Evolutionary conservation across 2,113 vertebrate genomes (phyloP).

Genomic region (Rana temporaria): DNA sequence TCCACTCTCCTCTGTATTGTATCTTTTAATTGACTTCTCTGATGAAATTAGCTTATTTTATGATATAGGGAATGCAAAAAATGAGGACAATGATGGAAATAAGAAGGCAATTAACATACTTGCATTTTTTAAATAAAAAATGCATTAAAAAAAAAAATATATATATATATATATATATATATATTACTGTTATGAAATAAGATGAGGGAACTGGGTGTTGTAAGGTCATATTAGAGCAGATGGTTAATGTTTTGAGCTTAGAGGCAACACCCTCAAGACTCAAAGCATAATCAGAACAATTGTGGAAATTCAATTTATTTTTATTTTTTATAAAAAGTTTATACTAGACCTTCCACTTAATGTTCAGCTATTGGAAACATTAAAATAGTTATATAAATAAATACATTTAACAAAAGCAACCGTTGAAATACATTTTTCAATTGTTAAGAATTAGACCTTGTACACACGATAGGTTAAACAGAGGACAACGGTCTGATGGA

Average conservation of each 20-base stretch:
- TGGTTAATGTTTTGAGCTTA: slow-evolving; percentile 24
- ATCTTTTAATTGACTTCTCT: slow-evolving; percentile 34
- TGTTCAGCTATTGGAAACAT: background rate
- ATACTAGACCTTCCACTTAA: background rate
- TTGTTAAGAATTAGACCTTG: too few relatives aligned
- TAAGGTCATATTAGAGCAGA: slow-evolving; percentile 45
- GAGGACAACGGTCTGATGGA: too few relatives aligned
- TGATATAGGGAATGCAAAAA: background rate
- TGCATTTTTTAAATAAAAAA: background rate
- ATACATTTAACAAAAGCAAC: too few relatives aligned
- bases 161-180: background rate
- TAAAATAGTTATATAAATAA: too few relatives aligned
- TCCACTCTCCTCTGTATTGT: slow-evolving; percentile 33
- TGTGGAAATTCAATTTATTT: slow-evolving; percentile 8
- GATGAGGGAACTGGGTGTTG: slow-evolving; percentile 39
- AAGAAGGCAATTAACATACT: background rate
- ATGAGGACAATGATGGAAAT: background rate
- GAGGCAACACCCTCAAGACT: slow-evolving; percentile 47
- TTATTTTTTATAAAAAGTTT: slow-evolving; percentile 10
- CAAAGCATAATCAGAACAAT: slow-evolving; percentile 14
- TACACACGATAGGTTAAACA: too few relatives aligned
- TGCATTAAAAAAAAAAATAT: background rate
- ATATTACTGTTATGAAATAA: slow-evolving; percentile 17
- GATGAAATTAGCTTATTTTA: slow-evolving; percentile 24
- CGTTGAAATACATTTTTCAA: too few relatives aligned